phyloP scores from a whole-genome alignment of 2,888 invertebrate species.

The Arge pagana region DNA sequence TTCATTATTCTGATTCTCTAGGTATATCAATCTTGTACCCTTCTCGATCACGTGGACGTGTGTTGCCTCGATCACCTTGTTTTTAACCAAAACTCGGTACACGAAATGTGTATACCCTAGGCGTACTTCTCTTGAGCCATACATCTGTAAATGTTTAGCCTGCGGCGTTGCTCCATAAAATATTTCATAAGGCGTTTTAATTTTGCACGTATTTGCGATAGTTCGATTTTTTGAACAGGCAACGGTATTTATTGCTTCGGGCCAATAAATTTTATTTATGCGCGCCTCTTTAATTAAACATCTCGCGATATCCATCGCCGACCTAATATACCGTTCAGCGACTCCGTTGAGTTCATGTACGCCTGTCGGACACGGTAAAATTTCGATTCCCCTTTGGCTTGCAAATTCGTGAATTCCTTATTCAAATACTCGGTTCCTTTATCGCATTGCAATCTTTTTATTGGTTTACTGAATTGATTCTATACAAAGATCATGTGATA shows the following conservation, averaged over 20 bases:
- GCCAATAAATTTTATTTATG: slow-evolving; percentile 30
- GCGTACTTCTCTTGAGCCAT: slow-evolving; percentile 29
- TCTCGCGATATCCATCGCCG: slow-evolving; percentile 15
- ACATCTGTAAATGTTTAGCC: slow-evolving; percentile 28
- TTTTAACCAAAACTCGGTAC: slow-evolving; percentile 28
- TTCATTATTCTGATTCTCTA: not conserved
- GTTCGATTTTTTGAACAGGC: slow-evolving; percentile 30
- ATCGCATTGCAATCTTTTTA: slow-evolving; percentile 26
- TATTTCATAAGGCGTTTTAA: slow-evolving; percentile 32
- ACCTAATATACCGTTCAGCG: slow-evolving; percentile 22
- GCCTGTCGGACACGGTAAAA: slow-evolving; percentile 22
- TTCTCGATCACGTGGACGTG: slow-evolving; percentile 28
- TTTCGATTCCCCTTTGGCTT: slow-evolving; percentile 23
- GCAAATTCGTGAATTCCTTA: slow-evolving; percentile 23
- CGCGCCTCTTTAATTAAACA: slow-evolving; percentile 28
- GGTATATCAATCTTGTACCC: slow-evolving; percentile 9
- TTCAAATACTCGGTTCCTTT: slow-evolving; percentile 29
- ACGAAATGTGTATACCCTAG: slow-evolving; percentile 26
- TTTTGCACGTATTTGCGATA: slow-evolving; percentile 28
- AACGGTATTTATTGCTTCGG: slow-evolving; percentile 29
- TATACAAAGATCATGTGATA: slow-evolving; percentile 25
- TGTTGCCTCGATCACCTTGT: slow-evolving; percentile 27
- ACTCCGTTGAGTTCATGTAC: slow-evolving; percentile 23
- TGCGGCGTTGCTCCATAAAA: slow-evolving; percentile 28
- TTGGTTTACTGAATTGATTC: slow-evolving; percentile 22